These are phyloP conservation scores for Gymnogyps californianus DNA, from an alignment of 2,113 vertebrate species.

Conservation along the genomic window DNA sequence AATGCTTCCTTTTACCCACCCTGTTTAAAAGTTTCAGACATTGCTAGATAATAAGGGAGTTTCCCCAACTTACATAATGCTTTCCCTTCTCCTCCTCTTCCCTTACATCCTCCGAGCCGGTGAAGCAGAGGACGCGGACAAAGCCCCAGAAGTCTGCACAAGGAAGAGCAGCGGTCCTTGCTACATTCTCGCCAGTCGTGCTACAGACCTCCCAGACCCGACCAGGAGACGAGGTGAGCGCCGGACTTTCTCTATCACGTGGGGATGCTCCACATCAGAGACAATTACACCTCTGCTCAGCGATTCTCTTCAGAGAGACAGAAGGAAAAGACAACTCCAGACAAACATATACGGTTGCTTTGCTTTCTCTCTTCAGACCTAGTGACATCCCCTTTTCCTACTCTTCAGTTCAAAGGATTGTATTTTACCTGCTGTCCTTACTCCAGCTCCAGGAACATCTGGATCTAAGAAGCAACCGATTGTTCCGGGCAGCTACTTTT, in stretches of 20 bases:
- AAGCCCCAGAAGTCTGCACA: neutral
- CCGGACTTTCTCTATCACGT: neutral
- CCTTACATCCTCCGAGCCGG: neutral
- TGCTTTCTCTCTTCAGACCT: neutral
- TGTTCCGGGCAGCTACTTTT: neutral
- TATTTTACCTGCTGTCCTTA: neutral
- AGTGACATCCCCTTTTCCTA: neutral
- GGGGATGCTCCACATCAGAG: neutral
- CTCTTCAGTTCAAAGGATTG: neutral
- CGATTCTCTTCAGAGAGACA: neutral
- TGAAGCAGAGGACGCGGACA: neutral
- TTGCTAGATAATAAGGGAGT: neutral
- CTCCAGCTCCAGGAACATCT: neutral
- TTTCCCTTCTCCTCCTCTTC: neutral
- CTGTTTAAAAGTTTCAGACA: neutral
- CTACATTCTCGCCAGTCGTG: neutral
- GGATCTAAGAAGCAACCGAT: fast-evolving
- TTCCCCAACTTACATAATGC: neutral
- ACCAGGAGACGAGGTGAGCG: neutral
- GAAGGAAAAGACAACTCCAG: neutral
- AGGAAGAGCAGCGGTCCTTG: neutral
- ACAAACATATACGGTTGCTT: neutral
- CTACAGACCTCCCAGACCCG: neutral
- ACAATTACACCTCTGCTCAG: neutral
- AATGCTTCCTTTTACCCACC: neutral